These are phyloP conservation scores for Acanthornis magna DNA, from an alignment of 2,797 vertebrate species.

Conservation along the genomic window DNA sequence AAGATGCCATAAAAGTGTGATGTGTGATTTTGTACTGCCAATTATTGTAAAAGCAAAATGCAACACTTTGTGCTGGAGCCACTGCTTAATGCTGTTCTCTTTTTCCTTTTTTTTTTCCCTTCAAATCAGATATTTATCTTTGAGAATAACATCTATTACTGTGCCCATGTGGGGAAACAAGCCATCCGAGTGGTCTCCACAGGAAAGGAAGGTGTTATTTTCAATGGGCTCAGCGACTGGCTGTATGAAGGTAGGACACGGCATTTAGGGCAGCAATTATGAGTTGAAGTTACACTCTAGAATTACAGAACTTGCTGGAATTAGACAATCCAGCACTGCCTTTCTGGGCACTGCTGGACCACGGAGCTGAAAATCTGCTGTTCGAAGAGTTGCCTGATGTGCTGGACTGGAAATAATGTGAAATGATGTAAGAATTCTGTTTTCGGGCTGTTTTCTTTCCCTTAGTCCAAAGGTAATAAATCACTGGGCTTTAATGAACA, in stretches of 20 bases:
- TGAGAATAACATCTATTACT: conserved; percentile 99
- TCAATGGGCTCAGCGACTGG: conserved; percentile 96
- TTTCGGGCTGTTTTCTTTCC: conserved; percentile 4
- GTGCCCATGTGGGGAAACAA: conserved; percentile 85
- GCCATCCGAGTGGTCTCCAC: conserved; percentile 93
- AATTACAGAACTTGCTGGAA: background rate
- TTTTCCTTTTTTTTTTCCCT: conserved; percentile 24
- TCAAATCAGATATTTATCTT: conserved; percentile 92
- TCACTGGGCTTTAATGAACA: conserved; percentile 36
- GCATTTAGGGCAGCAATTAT: background rate
- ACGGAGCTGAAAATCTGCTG: background rate
- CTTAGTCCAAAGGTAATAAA: conserved; percentile 28
- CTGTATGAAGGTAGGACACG: conserved; percentile 89
- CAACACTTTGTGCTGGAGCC: background rate
- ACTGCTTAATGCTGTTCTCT: conserved; percentile 29
- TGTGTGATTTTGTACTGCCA: background rate
- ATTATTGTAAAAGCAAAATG: conserved; percentile 20
- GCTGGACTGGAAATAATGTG: background rate
- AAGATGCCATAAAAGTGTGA: background rate
- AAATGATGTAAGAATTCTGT: conserved; percentile 21
- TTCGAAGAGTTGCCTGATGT: background rate
- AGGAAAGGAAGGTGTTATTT: conserved; percentile 90
- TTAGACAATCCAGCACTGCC: background rate
- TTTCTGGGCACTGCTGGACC: background rate
- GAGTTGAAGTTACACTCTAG: background rate